Conservation (phyloP, 1,140 invertebrate species). For the Delia radicum region DNA sequence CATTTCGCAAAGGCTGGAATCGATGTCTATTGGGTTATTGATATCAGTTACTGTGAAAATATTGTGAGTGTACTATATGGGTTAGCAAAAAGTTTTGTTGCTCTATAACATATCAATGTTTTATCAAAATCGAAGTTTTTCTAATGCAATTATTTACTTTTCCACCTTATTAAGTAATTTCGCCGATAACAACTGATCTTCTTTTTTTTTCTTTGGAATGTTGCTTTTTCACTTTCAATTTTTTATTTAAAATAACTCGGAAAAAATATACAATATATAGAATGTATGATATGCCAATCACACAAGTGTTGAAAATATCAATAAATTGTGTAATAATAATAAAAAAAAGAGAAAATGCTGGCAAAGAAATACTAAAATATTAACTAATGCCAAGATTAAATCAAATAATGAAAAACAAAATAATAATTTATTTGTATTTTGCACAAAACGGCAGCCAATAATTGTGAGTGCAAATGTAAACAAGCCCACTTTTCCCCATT, state of each 20-base stretch:
- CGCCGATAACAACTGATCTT: too few relatives aligned
- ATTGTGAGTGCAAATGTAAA: constrained; percentile 18
- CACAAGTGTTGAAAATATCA: constrained; percentile 10
- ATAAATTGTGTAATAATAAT: not conserved
- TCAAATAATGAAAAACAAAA: not conserved
- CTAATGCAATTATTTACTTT: too few relatives aligned
- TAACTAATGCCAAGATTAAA: constrained; percentile 23
- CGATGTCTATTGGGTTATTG: too few relatives aligned
- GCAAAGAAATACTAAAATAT: constrained; percentile 13
- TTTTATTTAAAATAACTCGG: not conserved
- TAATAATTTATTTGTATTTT: not conserved
- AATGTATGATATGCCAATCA: not conserved
- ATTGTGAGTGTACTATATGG: too few relatives aligned
- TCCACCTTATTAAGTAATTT: too few relatives aligned
- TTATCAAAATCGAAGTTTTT: too few relatives aligned
- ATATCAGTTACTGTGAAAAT: too few relatives aligned
- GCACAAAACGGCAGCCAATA: constrained; percentile 5
- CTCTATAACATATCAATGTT: too few relatives aligned
- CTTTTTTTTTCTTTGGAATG: too few relatives aligned
- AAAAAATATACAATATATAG: not conserved
- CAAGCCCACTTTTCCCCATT: constrained; percentile 14
- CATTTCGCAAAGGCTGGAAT: too few relatives aligned
- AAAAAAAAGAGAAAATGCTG: constrained; percentile 1
- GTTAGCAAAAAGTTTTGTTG: too few relatives aligned
- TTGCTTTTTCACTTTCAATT: too few relatives aligned